phyloP scores from a whole-genome alignment of 2,888 invertebrate genomes.

The Polydrusus cervinus region DNA sequence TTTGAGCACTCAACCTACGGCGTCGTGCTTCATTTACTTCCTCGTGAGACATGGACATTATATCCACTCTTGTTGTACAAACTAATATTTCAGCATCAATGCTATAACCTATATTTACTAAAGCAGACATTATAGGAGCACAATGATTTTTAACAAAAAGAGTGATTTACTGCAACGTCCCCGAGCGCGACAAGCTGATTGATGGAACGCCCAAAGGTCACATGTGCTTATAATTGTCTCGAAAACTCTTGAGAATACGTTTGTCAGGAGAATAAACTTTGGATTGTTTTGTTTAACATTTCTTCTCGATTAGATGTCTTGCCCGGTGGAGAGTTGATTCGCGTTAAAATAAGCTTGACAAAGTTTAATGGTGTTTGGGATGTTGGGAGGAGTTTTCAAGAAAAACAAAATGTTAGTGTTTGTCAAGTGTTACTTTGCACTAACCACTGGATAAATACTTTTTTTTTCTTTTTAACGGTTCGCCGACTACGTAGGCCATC shows the following conservation, averaged over 20 bases:
- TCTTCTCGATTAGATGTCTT: constrained; percentile 16
- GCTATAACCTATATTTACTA: not conserved
- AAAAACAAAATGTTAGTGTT: too few species aligned
- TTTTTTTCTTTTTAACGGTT: too few species aligned
- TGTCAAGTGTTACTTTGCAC: too few species aligned
- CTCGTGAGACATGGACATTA: too few species aligned
- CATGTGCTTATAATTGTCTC: constrained; percentile 72
- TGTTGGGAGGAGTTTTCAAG: too few species aligned
- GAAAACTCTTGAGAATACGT: constrained; percentile 62
- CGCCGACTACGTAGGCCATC: too few species aligned
- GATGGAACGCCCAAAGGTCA: constrained; percentile 69
- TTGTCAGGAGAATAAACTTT: constrained; percentile 54
- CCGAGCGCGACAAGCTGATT: constrained; percentile 67
- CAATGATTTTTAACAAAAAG: constrained; percentile 55
- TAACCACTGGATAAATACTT: too few species aligned
- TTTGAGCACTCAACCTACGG: too few species aligned
- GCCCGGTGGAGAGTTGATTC: not conserved
- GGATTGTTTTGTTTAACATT: constrained; percentile 49
- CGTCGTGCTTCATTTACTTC: too few species aligned
- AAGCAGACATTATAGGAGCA: constrained; percentile 7
- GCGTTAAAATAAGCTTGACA: not conserved
- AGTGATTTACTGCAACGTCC: constrained; percentile 63
- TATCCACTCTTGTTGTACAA: too few species aligned
- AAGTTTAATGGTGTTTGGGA: not conserved
- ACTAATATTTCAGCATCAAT: too few species aligned